These are phyloP conservation scores for Gracilinanus agilis DNA, from an alignment of 2,113 vertebrate species.

Conservation along the genomic window DNA sequence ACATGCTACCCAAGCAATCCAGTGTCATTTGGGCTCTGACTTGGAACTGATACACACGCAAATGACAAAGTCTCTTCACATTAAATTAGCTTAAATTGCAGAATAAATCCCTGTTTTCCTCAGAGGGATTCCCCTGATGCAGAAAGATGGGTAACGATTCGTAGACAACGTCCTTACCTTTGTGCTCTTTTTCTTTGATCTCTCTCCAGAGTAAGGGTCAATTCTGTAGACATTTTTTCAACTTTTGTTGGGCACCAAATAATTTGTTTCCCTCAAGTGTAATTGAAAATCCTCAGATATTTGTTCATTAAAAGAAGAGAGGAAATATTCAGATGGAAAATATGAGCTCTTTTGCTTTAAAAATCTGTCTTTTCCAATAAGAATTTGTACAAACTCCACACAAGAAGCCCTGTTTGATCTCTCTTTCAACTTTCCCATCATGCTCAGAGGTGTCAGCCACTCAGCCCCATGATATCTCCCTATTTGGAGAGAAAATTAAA, in stretches of 20 bases:
- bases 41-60: not conserved
- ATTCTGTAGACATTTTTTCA: not conserved
- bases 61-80: conserved; percentile 10
- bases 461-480: not conserved
- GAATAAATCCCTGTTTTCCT: not conserved
- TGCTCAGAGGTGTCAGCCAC: not conserved
- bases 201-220: not conserved
- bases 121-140: not conserved
- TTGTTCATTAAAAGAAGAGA: not conserved
- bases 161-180: not conserved
- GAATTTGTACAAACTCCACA: not conserved
- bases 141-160: not conserved
- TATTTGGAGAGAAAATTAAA: conserved; percentile 52
- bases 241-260: not conserved
- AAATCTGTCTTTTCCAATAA: not conserved
- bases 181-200: not conserved
- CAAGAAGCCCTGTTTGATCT: not conserved
- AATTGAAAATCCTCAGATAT: fast-evolving
- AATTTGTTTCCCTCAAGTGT: not conserved
- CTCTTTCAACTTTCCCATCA: not conserved
- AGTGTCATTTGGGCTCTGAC: not conserved
- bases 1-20: not conserved
- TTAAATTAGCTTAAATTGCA: conserved; percentile 31
- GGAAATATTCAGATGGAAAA: not conserved
- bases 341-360: not conserved